A percentile compares a stretch with the other conserved stretches of the same genome.
Evolutionary conservation across 2,888 invertebrate species (phyloP).

Genomic region (Serripes groenlandicus): DNA sequence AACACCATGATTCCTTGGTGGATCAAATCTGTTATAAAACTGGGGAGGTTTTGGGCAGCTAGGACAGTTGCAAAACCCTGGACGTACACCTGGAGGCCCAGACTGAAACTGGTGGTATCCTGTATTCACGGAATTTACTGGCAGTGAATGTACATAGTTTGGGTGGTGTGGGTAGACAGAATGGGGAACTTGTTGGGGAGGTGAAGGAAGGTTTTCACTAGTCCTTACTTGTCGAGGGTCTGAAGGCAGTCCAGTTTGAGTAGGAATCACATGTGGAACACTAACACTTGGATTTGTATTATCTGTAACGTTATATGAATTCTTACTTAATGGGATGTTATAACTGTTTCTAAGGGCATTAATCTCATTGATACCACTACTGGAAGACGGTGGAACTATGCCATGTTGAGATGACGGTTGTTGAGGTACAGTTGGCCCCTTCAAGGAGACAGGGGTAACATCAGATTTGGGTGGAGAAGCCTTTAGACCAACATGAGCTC

Average conservation of each 20-base stretch:
- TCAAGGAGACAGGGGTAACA: background rate
- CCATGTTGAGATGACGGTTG: background rate
- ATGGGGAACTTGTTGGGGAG: background rate
- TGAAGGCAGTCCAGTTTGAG: background rate
- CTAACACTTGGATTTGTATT: background rate
- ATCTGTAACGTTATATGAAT: background rate
- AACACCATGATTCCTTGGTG: slow-evolving; percentile 1
- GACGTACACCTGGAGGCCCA: slow-evolving; percentile 29
- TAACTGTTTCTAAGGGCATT: slow-evolving; percentile 11
- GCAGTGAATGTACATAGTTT: background rate
- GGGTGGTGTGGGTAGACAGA: slow-evolving; percentile 3
- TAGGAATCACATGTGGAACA: background rate
- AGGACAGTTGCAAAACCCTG: slow-evolving; percentile 54
- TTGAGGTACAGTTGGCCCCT: background rate
- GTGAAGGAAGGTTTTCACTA: background rate
- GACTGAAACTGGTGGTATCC: background rate
- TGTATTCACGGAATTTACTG: background rate
- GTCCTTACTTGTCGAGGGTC: background rate
- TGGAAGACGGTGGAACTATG: background rate
- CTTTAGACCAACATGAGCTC: slow-evolving; percentile 6
- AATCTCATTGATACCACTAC: background rate
- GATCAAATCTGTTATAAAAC: slow-evolving; percentile 9
- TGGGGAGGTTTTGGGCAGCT: slow-evolving; percentile 52
- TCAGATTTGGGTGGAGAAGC: slow-evolving; percentile 2
- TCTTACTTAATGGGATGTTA: background rate